Conservation (phyloP, 2,888 invertebrate genomes). For the Tyria jacobaeae region DNA sequence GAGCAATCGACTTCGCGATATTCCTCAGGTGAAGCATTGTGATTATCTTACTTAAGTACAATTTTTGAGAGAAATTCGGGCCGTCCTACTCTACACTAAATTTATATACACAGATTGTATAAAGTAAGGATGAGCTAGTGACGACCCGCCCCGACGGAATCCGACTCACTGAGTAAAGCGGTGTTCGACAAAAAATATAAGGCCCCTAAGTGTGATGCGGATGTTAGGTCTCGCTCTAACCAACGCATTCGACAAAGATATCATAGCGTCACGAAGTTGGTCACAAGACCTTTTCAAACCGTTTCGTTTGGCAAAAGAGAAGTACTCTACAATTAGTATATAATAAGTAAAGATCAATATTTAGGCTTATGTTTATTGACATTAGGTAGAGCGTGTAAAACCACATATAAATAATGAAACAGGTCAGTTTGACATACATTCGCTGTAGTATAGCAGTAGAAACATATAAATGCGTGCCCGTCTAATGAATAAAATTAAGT, state of each 20-base stretch:
- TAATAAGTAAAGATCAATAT: not conserved
- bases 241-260: slow-evolving; percentile 46
- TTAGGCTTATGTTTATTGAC: not conserved
- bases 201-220: slow-evolving; percentile 64
- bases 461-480: no score
- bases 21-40: slow-evolving; percentile 92
- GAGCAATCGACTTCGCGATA: slow-evolving; percentile 87
- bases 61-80: slow-evolving; percentile 75
- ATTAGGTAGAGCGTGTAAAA: no score
- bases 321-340: slow-evolving; percentile 1
- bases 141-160: slow-evolving; percentile 84
- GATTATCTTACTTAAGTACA: slow-evolving; percentile 72
- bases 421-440: no score
- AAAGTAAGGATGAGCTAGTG: slow-evolving; percentile 69
- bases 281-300: slow-evolving; percentile 27
- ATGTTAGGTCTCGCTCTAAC: slow-evolving; percentile 59
- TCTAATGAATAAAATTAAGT: no score
- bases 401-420: not conserved
- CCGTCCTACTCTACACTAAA: slow-evolving; percentile 76
- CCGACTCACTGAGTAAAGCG: slow-evolving; percentile 73
- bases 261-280: slow-evolving; percentile 44
- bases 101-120: slow-evolving; percentile 71
- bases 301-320: slow-evolving; percentile 21
- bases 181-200: slow-evolving; percentile 64
- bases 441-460: no score